These are phyloP conservation scores for Troglohyphantes excavatus DNA, from an alignment of 2,888 invertebrate genomes.

Conservation along the genomic window DNA sequence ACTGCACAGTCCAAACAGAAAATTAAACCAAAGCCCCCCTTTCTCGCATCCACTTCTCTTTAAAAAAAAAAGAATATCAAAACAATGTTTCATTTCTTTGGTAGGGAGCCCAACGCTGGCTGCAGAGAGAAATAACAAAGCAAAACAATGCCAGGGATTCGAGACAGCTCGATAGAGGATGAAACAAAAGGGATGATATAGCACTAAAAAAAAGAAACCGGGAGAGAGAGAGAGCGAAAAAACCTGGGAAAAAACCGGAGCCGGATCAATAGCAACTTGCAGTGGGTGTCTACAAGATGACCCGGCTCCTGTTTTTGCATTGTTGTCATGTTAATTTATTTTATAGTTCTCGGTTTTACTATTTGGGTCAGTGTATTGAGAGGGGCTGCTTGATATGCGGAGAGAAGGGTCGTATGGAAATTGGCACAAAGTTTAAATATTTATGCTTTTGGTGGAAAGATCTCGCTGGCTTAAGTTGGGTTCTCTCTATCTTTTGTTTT, in stretches of 20 bases:
- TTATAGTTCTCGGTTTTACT: neutral
- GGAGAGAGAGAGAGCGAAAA: neutral
- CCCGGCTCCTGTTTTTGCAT: neutral
- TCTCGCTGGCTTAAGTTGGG: too few species aligned
- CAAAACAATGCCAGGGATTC: slow-evolving; percentile 54
- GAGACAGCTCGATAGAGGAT: slow-evolving; percentile 17
- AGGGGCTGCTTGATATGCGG: neutral
- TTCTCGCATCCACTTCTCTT: neutral
- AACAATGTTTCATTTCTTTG: slow-evolving; percentile 61
- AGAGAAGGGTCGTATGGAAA: too few species aligned
- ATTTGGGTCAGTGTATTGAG: neutral
- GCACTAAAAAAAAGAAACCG: slow-evolving; percentile 23
- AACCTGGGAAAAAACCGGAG: slow-evolving; percentile 3
- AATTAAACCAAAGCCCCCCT: slow-evolving; percentile 55
- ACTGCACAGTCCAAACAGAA: slow-evolving; percentile 46
- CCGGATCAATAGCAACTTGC: slow-evolving; percentile 50
- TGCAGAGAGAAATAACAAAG: slow-evolving; percentile 41
- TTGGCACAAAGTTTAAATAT: too few species aligned
- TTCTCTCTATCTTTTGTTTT: too few species aligned
- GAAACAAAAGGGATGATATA: slow-evolving; percentile 58
- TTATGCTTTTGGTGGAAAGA: too few species aligned
- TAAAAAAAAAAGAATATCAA: slow-evolving; percentile 36
- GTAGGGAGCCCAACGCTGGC: slow-evolving; percentile 7
- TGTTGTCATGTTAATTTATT: slow-evolving; percentile 19
- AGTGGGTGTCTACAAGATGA: neutral